phyloP scores from a whole-genome alignment of 2,113 vertebrate species.

The Ctenomys sociabilis region DNA sequence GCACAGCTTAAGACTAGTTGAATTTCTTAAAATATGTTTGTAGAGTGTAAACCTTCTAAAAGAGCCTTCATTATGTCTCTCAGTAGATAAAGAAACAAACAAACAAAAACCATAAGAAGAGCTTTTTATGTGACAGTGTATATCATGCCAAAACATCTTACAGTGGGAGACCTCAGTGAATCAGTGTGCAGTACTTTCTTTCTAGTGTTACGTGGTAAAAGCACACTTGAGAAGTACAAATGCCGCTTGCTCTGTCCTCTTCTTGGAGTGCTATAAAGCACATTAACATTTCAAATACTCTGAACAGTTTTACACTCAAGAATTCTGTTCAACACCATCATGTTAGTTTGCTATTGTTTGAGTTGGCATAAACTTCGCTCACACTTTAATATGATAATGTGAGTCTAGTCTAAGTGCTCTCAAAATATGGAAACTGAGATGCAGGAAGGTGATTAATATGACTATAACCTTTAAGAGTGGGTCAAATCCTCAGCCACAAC shows the following conservation, averaged over 20 bases:
- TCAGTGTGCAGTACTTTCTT: background rate
- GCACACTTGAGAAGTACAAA: background rate
- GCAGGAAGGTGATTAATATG: background rate
- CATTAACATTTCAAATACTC: background rate
- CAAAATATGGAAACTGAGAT: background rate
- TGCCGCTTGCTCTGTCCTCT: rapidly evolving
- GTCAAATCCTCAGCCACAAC: background rate
- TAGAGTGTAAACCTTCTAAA: background rate
- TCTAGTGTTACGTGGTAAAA: background rate
- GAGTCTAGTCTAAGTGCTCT: background rate
- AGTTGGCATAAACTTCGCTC: background rate
- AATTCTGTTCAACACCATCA: background rate
- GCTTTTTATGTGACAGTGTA: background rate
- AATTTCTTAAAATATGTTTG: background rate
- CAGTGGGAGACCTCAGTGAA: background rate
- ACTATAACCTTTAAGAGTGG: background rate
- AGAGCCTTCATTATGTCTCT: background rate
- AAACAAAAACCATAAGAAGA: background rate
- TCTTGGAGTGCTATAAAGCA: background rate
- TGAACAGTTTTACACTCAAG: background rate
- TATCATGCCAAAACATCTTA: background rate
- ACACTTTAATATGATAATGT: background rate
- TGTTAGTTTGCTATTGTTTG: background rate
- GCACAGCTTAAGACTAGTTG: background rate
- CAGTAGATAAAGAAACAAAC: background rate